Conservation (phyloP, 64 coral and sea anemone species). For the Catalaphyllia jardinei region DNA sequence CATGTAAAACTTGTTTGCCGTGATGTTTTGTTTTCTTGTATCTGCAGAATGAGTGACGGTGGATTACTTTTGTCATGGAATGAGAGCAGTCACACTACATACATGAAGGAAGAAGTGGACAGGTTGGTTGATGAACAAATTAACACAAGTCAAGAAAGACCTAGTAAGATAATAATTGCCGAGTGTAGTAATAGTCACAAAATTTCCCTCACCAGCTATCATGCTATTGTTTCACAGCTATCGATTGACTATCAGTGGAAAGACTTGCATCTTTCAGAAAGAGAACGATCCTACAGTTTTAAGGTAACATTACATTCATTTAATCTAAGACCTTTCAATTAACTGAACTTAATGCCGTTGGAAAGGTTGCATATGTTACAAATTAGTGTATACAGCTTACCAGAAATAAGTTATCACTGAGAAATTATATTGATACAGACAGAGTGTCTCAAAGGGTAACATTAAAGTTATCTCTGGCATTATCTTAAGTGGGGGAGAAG, state of each 20-base stretch:
- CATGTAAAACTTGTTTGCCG: neutral
- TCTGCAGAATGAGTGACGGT: constrained; percentile 86
- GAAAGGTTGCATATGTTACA: too few relatives aligned
- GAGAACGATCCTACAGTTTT: constrained; percentile 92
- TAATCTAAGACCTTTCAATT: neutral
- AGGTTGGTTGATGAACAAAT: constrained; percentile 42
- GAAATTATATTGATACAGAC: too few relatives aligned
- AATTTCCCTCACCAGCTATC: neutral
- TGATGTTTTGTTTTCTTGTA: neutral
- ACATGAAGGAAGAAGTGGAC: constrained; percentile 98
- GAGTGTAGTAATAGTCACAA: neutral
- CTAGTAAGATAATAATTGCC: neutral
- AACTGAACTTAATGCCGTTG: neutral
- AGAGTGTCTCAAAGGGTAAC: too few relatives aligned
- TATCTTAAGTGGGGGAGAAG: too few relatives aligned
- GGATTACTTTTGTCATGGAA: constrained; percentile 88
- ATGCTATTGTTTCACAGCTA: constrained; percentile 45
- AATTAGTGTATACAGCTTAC: too few relatives aligned
- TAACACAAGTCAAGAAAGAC: neutral
- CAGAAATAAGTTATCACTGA: too few relatives aligned
- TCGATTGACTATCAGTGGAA: constrained; percentile 89
- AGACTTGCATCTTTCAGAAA: constrained; percentile 97
- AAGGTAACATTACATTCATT: constrained; percentile 47
- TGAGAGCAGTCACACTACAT: constrained; percentile 90
- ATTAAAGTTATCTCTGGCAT: too few relatives aligned